Evolutionary conservation across 1,140 invertebrate species (phyloP), one percentile per base, ranked within the genome.

Genomic region (Agrilus planipennis): DNA sequence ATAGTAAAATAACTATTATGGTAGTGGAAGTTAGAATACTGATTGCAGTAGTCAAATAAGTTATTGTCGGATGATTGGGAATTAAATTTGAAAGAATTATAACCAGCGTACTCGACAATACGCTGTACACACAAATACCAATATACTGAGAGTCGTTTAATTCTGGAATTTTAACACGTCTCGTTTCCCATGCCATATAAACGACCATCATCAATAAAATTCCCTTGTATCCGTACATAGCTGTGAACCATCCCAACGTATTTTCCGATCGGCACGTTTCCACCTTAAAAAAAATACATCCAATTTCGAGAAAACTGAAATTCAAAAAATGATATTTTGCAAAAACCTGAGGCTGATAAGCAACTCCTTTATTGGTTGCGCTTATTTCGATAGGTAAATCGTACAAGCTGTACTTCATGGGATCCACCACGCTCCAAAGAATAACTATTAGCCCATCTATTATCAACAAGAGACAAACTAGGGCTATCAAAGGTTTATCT

Each of bases 141-240:
- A 97, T 96, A 62, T 95, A 94, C 60, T 96, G 91, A 11, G 89
- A 94, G 63, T 98, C 94, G 60, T 98, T 97, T 7, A 98, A 65
- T 0, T 90, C 91, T n/a, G 90, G 85, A 50, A 97, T 92, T 61
- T 88, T 94, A 0, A 98, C 91, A 53, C 93, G 84, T 34, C 92
- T 77, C 10, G 93, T 97, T 70, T 97, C 91, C 93, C 93, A 98
- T 1, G 93, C 93, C 77, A 97, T 85, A 64, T 95, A 97, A 29
- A 92, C 87, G 1, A 88, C 89, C 44, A 91, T 87, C 10, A 89
- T 72, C 0, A 93, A 67, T 7, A 92, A 64, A 1, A 92, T 66
- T 1, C 85, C 87, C 66, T 94, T 92, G 68, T 91, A 92, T 19
- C 79, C 80, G 60, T 92, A 92, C 9, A 93, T 71, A 0, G 79